Evolutionary conservation across 2,888 invertebrate genomes (phyloP).

Genomic region (Nesidiocoris tenuis): DNA sequence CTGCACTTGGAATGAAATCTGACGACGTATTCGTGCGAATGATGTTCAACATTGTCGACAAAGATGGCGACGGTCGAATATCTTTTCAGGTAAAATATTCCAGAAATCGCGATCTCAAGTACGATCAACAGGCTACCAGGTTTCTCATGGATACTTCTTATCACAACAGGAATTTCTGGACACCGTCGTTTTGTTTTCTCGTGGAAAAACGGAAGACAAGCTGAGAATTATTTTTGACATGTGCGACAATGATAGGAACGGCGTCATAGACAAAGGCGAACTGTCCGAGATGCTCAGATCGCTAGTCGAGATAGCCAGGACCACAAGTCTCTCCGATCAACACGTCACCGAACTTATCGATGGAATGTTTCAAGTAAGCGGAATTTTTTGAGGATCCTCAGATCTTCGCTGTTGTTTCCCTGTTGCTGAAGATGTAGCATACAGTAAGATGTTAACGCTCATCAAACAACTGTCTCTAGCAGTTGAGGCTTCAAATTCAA

Average conservation of each 20-base stretch:
- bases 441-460: too few species aligned
- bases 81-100: slow-evolving; percentile 76
- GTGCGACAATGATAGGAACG: slow-evolving; percentile 94
- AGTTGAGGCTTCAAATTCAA: too few species aligned
- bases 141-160: neutral
- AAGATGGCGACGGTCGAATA: slow-evolving; percentile 88
- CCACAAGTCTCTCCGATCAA: slow-evolving; percentile 84
- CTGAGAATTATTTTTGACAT: slow-evolving; percentile 93
- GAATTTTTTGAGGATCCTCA: too few species aligned
- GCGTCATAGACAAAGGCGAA: slow-evolving; percentile 90
- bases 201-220: slow-evolving; percentile 90
- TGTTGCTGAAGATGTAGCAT: too few species aligned
- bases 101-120: too few species aligned
- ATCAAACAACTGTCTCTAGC: too few species aligned
- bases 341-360: slow-evolving; percentile 90
- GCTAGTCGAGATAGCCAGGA: slow-evolving; percentile 87
- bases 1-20: slow-evolving; percentile 91
- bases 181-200: slow-evolving; percentile 87
- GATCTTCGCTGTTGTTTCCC: too few species aligned
- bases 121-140: neutral
- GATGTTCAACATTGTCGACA: slow-evolving; percentile 97
- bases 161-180: slow-evolving; percentile 78
- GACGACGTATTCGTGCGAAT: slow-evolving; percentile 93
- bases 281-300: slow-evolving; percentile 91
- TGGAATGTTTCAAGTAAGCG: slow-evolving; percentile 81